Evolutionary conservation across 2,888 invertebrate genomes (phyloP), one percentile per base, ranked within the genome.

Genomic region (Xestia rhomboidea): DNA sequence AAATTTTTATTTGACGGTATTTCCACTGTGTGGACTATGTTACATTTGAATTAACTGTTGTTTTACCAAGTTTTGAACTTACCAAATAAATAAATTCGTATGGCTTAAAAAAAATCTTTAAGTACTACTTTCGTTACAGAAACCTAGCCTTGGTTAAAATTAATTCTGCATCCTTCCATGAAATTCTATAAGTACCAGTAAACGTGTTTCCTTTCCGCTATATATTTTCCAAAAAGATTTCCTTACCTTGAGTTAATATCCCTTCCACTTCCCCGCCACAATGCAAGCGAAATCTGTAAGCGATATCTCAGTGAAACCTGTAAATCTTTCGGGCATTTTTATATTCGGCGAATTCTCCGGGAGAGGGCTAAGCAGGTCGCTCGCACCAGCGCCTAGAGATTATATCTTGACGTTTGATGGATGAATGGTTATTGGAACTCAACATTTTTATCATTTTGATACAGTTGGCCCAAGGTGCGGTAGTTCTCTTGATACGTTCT

Each of bases 401-500:
- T 97, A 97, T 97, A 97, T 97, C 97, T 97, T 97, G 97, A 97
- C 97, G 97, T 97, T 96, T 98, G 98, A 98, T 98, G 97, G 98
- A 98, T 98, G 98, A 98, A 97, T 98, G 97, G 98, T 97, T 98
- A 98, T 98, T 97, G 97, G 97, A 97, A 97, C 97, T 97, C 97
- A 97, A 97, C 97, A 97, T 97, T 97, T 97, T 97, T 97, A 97
- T 97, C 97, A 96, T 97, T 96, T 97, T 96, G 96, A 96, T 96
- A 96, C 96, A 96, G 96, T 95, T 90, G 71, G 93, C 93, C 93
- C 92, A 94, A 95, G 95, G 95, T 95, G 93, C 91, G 81, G 75
- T 69, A 86, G 90, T 90, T 89, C 88, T 78, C 82, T 82, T 64
- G 73, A 74, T 79, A 79, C 66, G 27, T 5, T 85, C 91, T 74